Evolutionary conservation across 2,888 invertebrate genomes (phyloP).

Genomic region (Schizotus pectinicornis): DNA sequence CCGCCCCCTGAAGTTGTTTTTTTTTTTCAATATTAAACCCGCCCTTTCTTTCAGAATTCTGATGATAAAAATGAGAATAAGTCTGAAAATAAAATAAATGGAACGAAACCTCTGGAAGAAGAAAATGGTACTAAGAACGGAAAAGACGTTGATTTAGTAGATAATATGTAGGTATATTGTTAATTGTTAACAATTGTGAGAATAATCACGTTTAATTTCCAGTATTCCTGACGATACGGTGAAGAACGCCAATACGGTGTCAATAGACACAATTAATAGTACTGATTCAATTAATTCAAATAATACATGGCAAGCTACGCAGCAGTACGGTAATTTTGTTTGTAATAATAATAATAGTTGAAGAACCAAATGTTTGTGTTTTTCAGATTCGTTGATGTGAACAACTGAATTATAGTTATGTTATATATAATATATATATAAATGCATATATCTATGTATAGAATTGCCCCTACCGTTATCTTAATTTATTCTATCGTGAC

Average conservation of each 20-base stretch:
- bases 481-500: conserved; percentile 26
- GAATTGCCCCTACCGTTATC: conserved; percentile 44
- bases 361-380: conserved; percentile 45
- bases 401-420: conserved; percentile 44
- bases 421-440: conserved; percentile 15
- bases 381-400: conserved; percentile 58
- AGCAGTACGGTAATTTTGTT: conserved; percentile 53
- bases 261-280: conserved; percentile 53
- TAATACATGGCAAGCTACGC: conserved; percentile 57
- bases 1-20: neutral
- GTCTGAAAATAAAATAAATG: conserved; percentile 52
- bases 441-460: conserved; percentile 27
- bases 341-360: conserved; percentile 50
- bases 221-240: conserved; percentile 57
- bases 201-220: conserved; percentile 36
- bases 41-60: conserved; percentile 42
- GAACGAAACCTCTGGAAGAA: conserved; percentile 47
- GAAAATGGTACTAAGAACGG: conserved; percentile 52
- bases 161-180: conserved; percentile 56
- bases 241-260: conserved; percentile 57
- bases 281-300: conserved; percentile 58
- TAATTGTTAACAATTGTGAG: conserved; percentile 4
- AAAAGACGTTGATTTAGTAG: conserved; percentile 55
- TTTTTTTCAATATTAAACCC: neutral
- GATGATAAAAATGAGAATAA: conserved; percentile 51